Base-by-base conservation (phyloP, 35 echinoderm and acorn worm genomes). In the Apostichopus californicus region DNA sequence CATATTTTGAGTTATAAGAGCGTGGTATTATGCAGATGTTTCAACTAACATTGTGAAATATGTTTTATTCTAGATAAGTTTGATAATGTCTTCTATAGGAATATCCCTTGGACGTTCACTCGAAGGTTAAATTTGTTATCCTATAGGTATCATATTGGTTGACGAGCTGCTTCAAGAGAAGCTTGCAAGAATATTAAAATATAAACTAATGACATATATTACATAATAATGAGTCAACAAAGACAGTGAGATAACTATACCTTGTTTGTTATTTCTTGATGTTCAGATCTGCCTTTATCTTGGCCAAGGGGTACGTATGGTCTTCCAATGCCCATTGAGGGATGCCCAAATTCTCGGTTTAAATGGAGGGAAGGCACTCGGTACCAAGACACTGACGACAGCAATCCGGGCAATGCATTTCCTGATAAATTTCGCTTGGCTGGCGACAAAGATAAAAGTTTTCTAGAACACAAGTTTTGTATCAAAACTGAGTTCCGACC, bases 281-380 rank as follows among this genome's bases (percentile, higher is more conserved):
- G 7, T 75, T 28, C 25, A 81, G 79, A 81, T 81, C 22, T 73
- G 12, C 22, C 68, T 13, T 53, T 81, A 26, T 81, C 78, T 22
- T 96, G 95, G 95, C 93, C 95, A 6, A 56, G 26, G 17, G 95
- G 95, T 9, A 89, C 83, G 65, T 96, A 93, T 26, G 95, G 90
- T 6, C 54, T 96, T 9, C 95, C 90, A 4, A 96, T 89, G 71
- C 72, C 93, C 6, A 66, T 72, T 13, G 60, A 8, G 5, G 93
- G 93, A 56, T 96, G 95, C 65, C 95, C 93, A 6, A 78, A 90
- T 65, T 65, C 66, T 22, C 22, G 55, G 23, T 90, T 92, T 79
- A 61, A 79, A 24, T 96, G 81, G 77, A 15, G 83, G 14, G 86
- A 78, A 18, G 95, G 95, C 14, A 83, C 72, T 4, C 61, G 93